Conservation (phyloP, 2,797 vertebrate species). For the Malacoraja senta region DNA sequence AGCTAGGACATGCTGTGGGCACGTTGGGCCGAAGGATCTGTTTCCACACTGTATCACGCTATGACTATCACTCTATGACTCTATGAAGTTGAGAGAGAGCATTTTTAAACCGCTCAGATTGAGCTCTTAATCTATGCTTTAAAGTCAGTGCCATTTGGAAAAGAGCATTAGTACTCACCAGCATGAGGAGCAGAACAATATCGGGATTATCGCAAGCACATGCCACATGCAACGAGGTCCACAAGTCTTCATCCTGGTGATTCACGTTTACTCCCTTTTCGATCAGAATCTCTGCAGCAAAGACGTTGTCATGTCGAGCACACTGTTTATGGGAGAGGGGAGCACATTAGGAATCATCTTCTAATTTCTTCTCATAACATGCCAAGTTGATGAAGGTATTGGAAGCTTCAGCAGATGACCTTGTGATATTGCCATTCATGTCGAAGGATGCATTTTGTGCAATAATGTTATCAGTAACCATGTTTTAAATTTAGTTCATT, state of each 20-base stretch:
- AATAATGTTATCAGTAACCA: too few relatives aligned
- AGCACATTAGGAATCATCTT: not conserved
- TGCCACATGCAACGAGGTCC: conserved; percentile 86
- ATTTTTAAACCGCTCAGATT: not conserved
- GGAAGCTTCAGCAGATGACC: not conserved
- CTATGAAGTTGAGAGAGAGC: not conserved
- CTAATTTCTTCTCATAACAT: too few relatives aligned
- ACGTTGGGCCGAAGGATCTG: too few relatives aligned
- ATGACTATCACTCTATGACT: too few relatives aligned
- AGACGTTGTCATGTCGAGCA: conserved; percentile 84
- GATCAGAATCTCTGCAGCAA: conserved; percentile 81
- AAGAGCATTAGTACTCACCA: conserved; percentile 63
- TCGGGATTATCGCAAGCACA: conserved; percentile 84
- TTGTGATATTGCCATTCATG: not conserved
- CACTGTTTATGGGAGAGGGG: conserved; percentile 62
- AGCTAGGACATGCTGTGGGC: too few relatives aligned
- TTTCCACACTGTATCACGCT: too few relatives aligned
- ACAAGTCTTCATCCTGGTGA: conserved; percentile 86
- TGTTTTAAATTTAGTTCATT: too few relatives aligned
- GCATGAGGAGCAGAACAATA: conserved; percentile 73
- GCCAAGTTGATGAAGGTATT: not conserved
- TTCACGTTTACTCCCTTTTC: conserved; percentile 82
- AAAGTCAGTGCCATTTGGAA: not conserved
- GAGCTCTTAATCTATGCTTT: not conserved
- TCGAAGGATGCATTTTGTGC: too few relatives aligned